These are phyloP conservation scores for Pandemis heparana DNA, from an alignment of 2,888 invertebrate genomes.

Conservation along the genomic window DNA sequence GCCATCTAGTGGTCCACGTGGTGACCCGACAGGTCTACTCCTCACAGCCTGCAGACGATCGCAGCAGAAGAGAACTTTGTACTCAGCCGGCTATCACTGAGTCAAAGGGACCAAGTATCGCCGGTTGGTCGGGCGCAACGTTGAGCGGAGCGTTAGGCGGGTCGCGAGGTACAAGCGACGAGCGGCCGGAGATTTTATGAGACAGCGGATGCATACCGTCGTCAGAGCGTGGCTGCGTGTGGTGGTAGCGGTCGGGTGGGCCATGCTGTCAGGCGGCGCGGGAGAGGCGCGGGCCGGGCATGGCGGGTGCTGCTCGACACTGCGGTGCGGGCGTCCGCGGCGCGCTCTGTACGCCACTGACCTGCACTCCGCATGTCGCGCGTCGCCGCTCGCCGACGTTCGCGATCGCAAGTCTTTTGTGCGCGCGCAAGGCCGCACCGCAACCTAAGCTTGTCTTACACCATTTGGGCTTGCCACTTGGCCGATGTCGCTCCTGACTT, in stretches of 20 bases:
- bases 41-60: conserved; percentile 83
- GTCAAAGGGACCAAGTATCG: conserved; percentile 73
- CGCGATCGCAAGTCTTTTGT: conserved; percentile 57
- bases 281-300: conserved; percentile 84
- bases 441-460: conserved; percentile 60
- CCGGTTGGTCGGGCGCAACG: conserved; percentile 64
- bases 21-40: conserved; percentile 80
- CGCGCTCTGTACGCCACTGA: conserved; percentile 84
- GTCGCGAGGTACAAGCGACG: conserved; percentile 47
- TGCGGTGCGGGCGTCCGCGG: conserved; percentile 85
- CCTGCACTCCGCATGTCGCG: conserved; percentile 77
- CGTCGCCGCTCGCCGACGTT: conserved; percentile 50
- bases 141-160: conserved; percentile 52
- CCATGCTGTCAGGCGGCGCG: conserved; percentile 86
- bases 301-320: conserved; percentile 84
- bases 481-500: conserved; percentile 61
- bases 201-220: conserved; percentile 77
- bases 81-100: conserved; percentile 69
- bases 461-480: conserved; percentile 57
- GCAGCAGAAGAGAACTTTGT: conserved; percentile 77
- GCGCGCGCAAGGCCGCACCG: conserved; percentile 74
- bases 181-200: conserved; percentile 39
- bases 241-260: conserved; percentile 83
- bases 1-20: conserved; percentile 82
- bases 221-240: conserved; percentile 86